Evolutionary conservation across 2,888 invertebrate genomes (phyloP).

Genomic region (Podotricha telesiphe): DNA sequence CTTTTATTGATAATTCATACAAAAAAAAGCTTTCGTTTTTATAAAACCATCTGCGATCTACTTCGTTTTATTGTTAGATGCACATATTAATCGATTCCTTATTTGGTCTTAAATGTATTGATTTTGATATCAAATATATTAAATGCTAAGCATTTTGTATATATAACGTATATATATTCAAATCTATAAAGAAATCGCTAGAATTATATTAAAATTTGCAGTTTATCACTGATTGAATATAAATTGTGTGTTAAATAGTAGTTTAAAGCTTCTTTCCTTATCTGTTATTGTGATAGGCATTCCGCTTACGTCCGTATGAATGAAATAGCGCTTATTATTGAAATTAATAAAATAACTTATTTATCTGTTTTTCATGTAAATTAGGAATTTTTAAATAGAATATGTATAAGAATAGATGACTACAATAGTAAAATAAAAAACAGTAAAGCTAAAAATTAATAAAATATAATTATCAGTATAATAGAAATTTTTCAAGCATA

Average conservation of each 20-base stretch:
- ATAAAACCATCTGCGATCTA: conserved; percentile 7
- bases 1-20: background rate
- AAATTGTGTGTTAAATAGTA: conserved; percentile 3
- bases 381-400: background rate
- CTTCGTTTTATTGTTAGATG: background rate
- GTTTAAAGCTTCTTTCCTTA: background rate
- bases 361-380: conserved; percentile 35
- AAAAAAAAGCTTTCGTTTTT: background rate
- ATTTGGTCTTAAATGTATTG: background rate
- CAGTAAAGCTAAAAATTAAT: background rate
- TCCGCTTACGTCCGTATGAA: conserved; percentile 30
- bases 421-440: background rate
- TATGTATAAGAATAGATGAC: background rate
- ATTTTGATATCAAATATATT: conserved; percentile 6
- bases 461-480: too few relatives aligned
- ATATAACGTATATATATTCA: conserved; percentile 2
- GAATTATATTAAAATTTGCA: conserved; percentile 13
- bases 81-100: conserved; percentile 5
- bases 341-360: conserved; percentile 29
- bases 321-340: conserved; percentile 35
- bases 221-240: conserved; percentile 19
- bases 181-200: background rate
- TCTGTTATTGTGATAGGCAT: conserved; percentile 28
- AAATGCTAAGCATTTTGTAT: conserved; percentile 1
- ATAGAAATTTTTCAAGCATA: too few relatives aligned